Evolutionary conservation across 2,113 vertebrate genomes (phyloP), one percentile per base, ranked within the genome.

Genomic region (Prietella phreatophila): DNA sequence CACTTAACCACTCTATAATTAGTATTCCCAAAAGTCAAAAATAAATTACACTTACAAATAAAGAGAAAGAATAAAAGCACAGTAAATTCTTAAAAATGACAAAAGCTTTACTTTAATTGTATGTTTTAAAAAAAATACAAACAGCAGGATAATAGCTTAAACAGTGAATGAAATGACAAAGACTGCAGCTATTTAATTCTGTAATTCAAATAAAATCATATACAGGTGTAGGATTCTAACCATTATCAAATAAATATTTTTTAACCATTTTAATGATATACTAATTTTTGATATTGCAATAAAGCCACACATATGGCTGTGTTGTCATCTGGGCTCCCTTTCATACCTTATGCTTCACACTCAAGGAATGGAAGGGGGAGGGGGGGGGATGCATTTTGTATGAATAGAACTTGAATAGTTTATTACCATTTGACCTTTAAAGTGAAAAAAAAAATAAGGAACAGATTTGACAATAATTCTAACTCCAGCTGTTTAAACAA

Each of bases 111-210:
- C 90, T 89, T 76, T 61, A 86, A 60, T 42, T 42, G 39, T 42
- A 75, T 36, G 30, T 6, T 55, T 55, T 50, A 30, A 78, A 61
- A 20, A 65, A n/a, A 8, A 25, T 55, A 82, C 86, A 73, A 85
- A 90, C 89, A 91, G 88, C 71, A 47, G 84, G 82, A 84, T 82
- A 88, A 76, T 22, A 82, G 88, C 63, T 88, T 53, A 88, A 81
- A 84, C 83, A 79, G 42, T 75, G 85, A 27, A 89, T 78, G 69
- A 65, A 86, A 20, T 78, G 33, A 90, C 85, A 87, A 82, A 90
- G 85, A 85, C 14, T 67, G 81, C 36, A 63, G 82, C 14, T 71
- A 30, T 33, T 87, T 82, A 82, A 86, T 27, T 82, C 86, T 50
- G 53, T 55, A 55, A 87, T 33, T 69, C 4, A 85, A 90, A 82